Conservation (phyloP, 2,797 vertebrate genomes). For the Agapornis canus region DNA sequence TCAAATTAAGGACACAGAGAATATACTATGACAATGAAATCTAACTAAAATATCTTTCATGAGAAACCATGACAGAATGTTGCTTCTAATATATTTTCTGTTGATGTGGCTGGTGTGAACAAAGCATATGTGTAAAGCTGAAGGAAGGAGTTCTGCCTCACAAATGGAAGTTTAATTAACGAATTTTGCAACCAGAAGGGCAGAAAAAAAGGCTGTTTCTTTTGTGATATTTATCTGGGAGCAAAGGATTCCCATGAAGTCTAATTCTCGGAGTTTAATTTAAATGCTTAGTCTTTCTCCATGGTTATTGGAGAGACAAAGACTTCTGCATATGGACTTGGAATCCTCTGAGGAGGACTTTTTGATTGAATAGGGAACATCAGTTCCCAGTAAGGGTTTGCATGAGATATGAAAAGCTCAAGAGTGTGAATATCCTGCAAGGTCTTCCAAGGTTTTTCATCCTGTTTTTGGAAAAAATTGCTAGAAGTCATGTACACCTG, state of each 20-base stretch:
- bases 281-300: neutral
- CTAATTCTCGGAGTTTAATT: neutral
- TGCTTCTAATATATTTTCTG: neutral
- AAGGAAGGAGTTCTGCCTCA: neutral
- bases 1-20: neutral
- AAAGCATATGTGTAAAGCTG: neutral
- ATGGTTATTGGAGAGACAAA: neutral
- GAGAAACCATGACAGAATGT: neutral
- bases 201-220: neutral
- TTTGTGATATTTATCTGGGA: neutral
- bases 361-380: neutral
- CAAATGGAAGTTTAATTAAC: neutral
- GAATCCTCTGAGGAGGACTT: neutral
- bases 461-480: neutral
- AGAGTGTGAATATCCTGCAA: neutral
- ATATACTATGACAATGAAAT: neutral
- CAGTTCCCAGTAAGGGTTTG: neutral
- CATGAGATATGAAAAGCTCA: neutral
- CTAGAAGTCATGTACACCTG: neutral
- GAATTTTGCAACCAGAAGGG: neutral
- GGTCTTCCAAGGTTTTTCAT: neutral
- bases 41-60: neutral
- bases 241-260: neutral
- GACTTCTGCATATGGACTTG: neutral
- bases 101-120: neutral